phyloP scores from a whole-genome alignment of 2,797 vertebrate genomes.

The Falco cherrug region DNA sequence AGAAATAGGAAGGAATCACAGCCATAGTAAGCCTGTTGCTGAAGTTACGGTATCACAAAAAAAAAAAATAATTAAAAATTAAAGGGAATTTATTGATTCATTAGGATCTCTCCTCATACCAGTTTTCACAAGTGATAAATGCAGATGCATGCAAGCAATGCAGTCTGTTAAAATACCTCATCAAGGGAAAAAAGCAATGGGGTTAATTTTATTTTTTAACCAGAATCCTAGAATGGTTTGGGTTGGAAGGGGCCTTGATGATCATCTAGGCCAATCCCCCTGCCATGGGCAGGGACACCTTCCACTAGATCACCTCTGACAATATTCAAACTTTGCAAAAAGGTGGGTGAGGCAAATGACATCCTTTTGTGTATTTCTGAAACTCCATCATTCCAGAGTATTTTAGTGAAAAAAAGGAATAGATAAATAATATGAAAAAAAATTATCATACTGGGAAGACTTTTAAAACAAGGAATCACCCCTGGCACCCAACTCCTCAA shows the following conservation, averaged over 20 bases:
- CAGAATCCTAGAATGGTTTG: background rate
- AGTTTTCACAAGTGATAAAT: background rate
- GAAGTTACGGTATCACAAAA: background rate
- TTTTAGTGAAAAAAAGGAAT: background rate
- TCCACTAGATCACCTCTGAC: background rate
- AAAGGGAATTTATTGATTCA: background rate
- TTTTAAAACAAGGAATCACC: background rate
- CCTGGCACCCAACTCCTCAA: accelerated
- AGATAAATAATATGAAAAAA: background rate
- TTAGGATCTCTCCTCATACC: background rate
- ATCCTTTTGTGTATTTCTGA: background rate
- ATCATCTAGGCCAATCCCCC: background rate
- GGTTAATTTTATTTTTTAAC: background rate
- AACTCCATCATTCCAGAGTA: background rate
- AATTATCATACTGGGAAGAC: background rate
- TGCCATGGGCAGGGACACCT: background rate
- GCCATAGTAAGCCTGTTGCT: background rate
- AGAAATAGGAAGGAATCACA: background rate
- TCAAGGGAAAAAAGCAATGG: background rate
- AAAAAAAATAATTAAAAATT: no score
- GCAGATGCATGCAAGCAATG: background rate
- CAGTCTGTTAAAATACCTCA: background rate
- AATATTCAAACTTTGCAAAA: background rate
- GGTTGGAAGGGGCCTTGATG: background rate
- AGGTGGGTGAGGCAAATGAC: background rate